phyloP scores from a whole-genome alignment of 2,888 invertebrate species.

The Ochropleura plecta region DNA sequence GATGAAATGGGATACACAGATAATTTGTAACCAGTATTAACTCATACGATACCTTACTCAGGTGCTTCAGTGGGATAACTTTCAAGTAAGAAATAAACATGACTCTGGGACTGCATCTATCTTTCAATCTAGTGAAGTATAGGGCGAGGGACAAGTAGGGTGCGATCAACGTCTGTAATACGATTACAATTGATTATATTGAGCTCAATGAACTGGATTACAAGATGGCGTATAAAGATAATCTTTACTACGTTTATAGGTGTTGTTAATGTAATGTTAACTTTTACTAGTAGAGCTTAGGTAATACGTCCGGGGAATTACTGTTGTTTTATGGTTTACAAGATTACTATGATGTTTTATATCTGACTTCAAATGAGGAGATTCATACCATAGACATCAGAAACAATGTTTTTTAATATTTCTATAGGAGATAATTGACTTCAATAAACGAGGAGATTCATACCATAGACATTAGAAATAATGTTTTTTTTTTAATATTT shows the following conservation, averaged over 20 bases:
- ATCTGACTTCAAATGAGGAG: too few relatives aligned
- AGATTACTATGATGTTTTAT: background rate
- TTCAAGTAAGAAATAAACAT: background rate
- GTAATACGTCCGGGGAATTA: background rate
- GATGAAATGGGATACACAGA: background rate
- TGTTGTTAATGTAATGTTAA: constrained; percentile 27
- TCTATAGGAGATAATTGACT: too few relatives aligned
- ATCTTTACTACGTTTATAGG: constrained; percentile 10
- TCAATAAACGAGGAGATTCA: too few relatives aligned
- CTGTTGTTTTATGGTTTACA: background rate
- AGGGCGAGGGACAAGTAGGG: constrained; percentile 9
- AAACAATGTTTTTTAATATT: too few relatives aligned
- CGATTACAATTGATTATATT: constrained; percentile 48
- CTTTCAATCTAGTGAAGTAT: background rate
- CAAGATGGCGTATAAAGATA: constrained; percentile 13
- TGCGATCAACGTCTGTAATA: constrained; percentile 13
- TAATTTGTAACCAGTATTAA: too few relatives aligned
- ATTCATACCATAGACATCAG: too few relatives aligned
- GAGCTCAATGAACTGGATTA: constrained; percentile 23
- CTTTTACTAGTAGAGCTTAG: constrained; percentile 2
- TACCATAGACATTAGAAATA: too few relatives aligned
- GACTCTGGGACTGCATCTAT: background rate
- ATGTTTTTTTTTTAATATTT: too few relatives aligned
- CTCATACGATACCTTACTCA: background rate
- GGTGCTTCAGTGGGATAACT: background rate